phyloP scores from a whole-genome alignment of 64 coral and sea anemone species.

The Montipora capricornis region DNA sequence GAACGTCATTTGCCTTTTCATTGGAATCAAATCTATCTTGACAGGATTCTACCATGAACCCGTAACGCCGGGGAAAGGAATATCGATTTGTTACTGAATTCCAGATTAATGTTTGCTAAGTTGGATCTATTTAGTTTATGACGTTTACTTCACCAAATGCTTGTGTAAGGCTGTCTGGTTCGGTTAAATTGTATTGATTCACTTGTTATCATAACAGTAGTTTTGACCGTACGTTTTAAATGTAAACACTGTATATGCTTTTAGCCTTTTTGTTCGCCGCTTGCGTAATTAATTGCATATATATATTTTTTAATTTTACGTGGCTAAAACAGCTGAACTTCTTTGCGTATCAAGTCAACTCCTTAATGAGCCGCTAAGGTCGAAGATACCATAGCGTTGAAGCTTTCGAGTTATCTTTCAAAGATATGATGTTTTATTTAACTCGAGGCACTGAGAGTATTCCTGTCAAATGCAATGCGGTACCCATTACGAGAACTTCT shows the following conservation, averaged over 20 bases:
- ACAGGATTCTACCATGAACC: neutral
- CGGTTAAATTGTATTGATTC: neutral
- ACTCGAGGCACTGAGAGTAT: neutral
- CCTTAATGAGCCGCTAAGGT: neutral
- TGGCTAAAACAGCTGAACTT: neutral
- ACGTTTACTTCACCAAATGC: neutral
- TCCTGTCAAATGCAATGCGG: neutral
- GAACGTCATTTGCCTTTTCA: neutral
- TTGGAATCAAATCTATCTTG: neutral
- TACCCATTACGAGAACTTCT: neutral
- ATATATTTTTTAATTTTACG: neutral
- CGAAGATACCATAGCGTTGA: neutral
- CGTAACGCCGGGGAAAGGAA: neutral
- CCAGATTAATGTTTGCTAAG: too few species aligned
- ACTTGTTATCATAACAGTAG: neutral
- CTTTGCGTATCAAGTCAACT: neutral
- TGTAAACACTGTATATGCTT: neutral
- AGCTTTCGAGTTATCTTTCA: constrained; percentile 12
- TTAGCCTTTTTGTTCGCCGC: neutral
- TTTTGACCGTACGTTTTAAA: neutral
- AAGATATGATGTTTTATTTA: neutral
- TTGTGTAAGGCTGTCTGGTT: neutral
- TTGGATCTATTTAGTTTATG: too few species aligned
- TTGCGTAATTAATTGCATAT: neutral
- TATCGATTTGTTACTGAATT: too few species aligned